Base-by-base conservation (phyloP, 2,888 invertebrate genomes). In the Euproctis similis region DNA sequence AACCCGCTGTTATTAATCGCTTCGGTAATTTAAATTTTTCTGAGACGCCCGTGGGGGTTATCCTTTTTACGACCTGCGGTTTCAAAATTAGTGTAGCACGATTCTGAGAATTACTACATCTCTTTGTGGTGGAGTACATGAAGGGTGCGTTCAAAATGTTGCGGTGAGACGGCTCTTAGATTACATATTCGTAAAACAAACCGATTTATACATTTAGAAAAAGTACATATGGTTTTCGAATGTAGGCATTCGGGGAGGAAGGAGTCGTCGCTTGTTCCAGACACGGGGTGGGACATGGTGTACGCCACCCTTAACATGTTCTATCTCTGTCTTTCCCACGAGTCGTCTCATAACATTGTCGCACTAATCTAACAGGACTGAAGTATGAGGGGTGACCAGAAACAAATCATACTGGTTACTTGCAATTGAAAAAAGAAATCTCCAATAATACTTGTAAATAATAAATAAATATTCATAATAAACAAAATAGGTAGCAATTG, bases 381-480 rank as follows among this genome's bases (percentile, higher is more conserved):
- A 69, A 59, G 53, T 34, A 36, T 45, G 34, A 70, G 73, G 76
- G 76, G 70, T 63, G 55, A 74, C 76, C 72, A 76, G 70, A 66
- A 71, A 64, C 76, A 71, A 80, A 73, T 78, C 75, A 76, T 71
- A 75, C 80, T 78, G 74, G 71, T 75, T 77, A 74, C 75, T 77
- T 77, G 69, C 74, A 72, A 76, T 66, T 66, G 63, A 73, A 66
- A 6, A 19, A 19, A 19, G 30, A 38, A 36, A 47, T 51, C 30
- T 32, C 24, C 13, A 30, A 38, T 34, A 40, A 41, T 42, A 39
- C 43, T 41, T 39, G 42, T 44, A 34, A 35, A 42, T 39, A 46
- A 53, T 47, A n/a, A n/a, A 64, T 56, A 59, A 51, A 63, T 59
- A 68, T 64, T 53, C 64, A 61, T 58, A 50, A 59, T 67, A 68